These are phyloP conservation scores for Cephus runcator DNA, from an alignment of 2,888 invertebrate genomes.

Conservation along the genomic window DNA sequence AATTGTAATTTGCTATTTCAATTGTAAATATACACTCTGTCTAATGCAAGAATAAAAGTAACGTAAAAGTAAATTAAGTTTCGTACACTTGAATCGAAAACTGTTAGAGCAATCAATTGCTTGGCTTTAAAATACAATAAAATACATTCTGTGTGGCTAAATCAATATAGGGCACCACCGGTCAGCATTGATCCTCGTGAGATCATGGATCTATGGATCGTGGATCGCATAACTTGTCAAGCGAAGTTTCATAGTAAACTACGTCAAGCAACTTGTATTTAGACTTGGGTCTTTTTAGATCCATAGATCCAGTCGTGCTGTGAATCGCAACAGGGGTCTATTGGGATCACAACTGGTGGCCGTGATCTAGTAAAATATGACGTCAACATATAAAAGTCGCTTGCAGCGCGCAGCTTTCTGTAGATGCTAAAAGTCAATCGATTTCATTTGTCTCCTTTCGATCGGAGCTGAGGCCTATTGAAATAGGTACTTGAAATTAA, in stretches of 20 bases:
- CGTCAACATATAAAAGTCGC: neutral
- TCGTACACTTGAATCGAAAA: conserved; percentile 44
- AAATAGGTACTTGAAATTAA: neutral
- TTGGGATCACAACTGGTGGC: neutral
- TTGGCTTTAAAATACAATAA: conserved; percentile 36
- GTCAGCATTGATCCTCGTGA: neutral
- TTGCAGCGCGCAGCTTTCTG: neutral
- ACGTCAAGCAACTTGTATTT: neutral
- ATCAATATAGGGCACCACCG: conserved; percentile 42
- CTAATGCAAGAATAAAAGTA: conserved; percentile 46
- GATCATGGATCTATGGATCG: neutral
- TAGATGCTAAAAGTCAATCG: neutral
- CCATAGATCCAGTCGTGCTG: neutral
- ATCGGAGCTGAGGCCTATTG: neutral
- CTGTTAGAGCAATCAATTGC: conserved; percentile 39
- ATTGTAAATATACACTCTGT: conserved; percentile 53
- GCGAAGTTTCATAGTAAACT: neutral
- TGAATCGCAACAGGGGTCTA: neutral
- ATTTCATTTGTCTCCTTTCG: neutral
- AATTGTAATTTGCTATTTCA: conserved; percentile 31
- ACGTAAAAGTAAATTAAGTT: conserved; percentile 45
- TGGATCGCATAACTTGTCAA: neutral
- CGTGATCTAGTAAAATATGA: neutral
- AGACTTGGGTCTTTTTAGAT: neutral
- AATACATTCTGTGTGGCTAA: conserved; percentile 39